These are phyloP conservation scores for Meliscaeva auricollis DNA, from an alignment of 2,888 invertebrate genomes.

Conservation along the genomic window DNA sequence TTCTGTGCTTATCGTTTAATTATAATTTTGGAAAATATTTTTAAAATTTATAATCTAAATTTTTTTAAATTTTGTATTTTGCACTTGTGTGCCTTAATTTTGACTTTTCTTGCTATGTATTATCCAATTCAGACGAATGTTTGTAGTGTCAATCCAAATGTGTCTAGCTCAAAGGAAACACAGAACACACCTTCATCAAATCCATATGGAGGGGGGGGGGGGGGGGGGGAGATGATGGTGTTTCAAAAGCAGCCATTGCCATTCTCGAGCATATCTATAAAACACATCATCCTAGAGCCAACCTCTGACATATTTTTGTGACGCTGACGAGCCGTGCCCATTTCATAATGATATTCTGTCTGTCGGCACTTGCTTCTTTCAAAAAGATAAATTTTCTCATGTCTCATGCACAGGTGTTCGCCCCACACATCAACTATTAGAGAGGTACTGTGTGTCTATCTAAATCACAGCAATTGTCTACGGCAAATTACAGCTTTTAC, in stretches of 20 bases:
- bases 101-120: too few species aligned
- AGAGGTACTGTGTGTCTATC: constrained; percentile 19
- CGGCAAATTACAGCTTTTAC: constrained; percentile 60
- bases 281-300: constrained; percentile 22
- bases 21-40: too few species aligned
- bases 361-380: constrained; percentile 40
- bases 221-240: too few species aligned
- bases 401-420: constrained; percentile 63
- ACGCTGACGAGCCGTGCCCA: constrained; percentile 53
- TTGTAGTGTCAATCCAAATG: constrained; percentile 6
- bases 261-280: constrained; percentile 13
- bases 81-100: too few species aligned
- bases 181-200: too few species aligned
- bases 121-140: too few species aligned
- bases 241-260: constrained; percentile 3
- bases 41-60: too few species aligned
- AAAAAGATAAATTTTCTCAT: constrained; percentile 59
- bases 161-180: background rate
- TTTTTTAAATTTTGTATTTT: too few species aligned
- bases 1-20: too few species aligned
- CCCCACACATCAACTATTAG: constrained; percentile 22
- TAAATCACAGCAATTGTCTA: constrained; percentile 56
- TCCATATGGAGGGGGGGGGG: too few species aligned
- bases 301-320: constrained; percentile 45
- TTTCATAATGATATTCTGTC: constrained; percentile 63